Base-by-base conservation (phyloP, 2,797 vertebrate species). In the Passerculus sandwichensis region DNA sequence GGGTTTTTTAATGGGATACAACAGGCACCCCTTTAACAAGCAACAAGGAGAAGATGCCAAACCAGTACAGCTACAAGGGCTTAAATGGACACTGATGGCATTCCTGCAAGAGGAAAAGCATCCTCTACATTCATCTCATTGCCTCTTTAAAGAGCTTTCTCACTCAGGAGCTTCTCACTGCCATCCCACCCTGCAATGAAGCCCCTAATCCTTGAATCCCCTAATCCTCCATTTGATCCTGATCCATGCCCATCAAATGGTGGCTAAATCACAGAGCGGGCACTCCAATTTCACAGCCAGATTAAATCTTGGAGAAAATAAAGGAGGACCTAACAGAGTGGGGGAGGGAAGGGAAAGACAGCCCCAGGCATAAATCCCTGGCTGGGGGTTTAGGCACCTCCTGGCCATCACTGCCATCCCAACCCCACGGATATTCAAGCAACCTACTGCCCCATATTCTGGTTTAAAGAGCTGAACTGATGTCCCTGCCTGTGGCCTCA, bases 371-470 rank as follows among this genome's bases (percentile, higher is more conserved):
- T 11, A 73, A n/a, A 74, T 13, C 38, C 27, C 45, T 0, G 0
- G 30, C 85, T 61, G 30, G 10, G 17, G 40, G 9, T 36, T 88
- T 12, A 73, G 50, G 29, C 5, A 15, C 48, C 61, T 91, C 45
- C 45, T 30, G 40, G 61, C 40, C 61, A 67, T 40, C 26, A 10
- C 13, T 40, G 38, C 56, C 42, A 51, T 27, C 54, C 51, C 16
- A 3, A 56, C 13, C 27, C 18, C 26, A 50, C 0, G 0, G 45
- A 78, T 16, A 29, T n/a, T 60, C 23, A 62, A 65, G 38, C 32
- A 87, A 87, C 48, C 57, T 70, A 59, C 12, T 65, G 57, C 26
- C 73, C 54, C 44, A 51, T 51, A 44, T 57, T 80, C 51, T 7
- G 1, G 13, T 45, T 8, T 40, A 51, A 75, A 85, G 60, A 66